phyloP scores from a whole-genome alignment of 2,888 invertebrate species.

The Agrotis segetum region DNA sequence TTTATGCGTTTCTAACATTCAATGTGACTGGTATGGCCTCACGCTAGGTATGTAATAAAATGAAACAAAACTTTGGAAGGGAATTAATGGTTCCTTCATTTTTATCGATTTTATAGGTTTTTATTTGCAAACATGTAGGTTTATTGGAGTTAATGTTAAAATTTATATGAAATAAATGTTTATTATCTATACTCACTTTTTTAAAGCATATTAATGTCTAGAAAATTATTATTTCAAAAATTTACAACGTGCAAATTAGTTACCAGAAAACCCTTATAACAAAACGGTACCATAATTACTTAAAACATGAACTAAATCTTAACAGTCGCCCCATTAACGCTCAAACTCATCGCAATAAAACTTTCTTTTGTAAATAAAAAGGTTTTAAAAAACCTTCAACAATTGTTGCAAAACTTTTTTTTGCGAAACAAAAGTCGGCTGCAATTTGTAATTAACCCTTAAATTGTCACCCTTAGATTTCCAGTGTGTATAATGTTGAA shows the following conservation, averaged over 20 bases:
- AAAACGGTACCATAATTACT: constrained; percentile 22
- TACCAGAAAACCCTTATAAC: constrained; percentile 2
- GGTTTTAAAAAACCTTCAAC: constrained; percentile 38
- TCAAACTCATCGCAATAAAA: constrained; percentile 58
- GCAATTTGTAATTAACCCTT: constrained; percentile 16
- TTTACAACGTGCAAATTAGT: constrained; percentile 4
- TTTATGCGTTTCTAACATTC: constrained; percentile 2
- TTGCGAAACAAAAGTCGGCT: constrained; percentile 21
- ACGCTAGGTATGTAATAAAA: constrained; percentile 15
- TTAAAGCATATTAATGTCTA: background rate
- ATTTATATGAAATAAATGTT: background rate
- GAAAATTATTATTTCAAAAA: background rate
- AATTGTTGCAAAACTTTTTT: constrained; percentile 54
- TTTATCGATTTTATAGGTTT: constrained; percentile 12
- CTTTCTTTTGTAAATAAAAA: constrained; percentile 61
- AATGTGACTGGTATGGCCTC: constrained; percentile 28
- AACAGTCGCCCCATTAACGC: constrained; percentile 40
- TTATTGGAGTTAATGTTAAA: constrained; percentile 4
- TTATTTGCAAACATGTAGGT: background rate
- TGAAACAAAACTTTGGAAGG: background rate
- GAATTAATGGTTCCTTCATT: constrained; percentile 7
- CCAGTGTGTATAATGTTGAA: too few species aligned
- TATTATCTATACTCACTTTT: too few species aligned
- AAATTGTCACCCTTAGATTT: too few species aligned
- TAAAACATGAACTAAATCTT: constrained; percentile 34